Base-by-base conservation (phyloP, 2,113 vertebrate species). In the Ptyas mucosa region DNA sequence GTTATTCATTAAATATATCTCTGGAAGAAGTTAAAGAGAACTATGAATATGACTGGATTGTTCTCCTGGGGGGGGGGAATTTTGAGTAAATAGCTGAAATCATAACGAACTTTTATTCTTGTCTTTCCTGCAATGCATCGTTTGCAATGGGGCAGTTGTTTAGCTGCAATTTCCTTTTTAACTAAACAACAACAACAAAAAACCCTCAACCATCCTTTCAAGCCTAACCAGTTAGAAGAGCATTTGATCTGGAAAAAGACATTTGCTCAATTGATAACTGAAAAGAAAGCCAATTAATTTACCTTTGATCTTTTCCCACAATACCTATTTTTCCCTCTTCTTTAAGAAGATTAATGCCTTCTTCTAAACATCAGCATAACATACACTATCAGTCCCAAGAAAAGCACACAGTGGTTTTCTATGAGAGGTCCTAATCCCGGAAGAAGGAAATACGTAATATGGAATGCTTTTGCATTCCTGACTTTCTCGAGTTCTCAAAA, bases 151-250 rank as follows among this genome's bases (percentile, higher is more conserved):
- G n/a, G n/a, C 53, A 88, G 49, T 54, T 88, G 89, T 94, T 94
- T 94, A 89, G 85, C 26, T 64, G 11, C 92, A 96, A 85, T 46
- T 10, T 55, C n/a, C 55, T 18, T 85, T 87, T 88, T 95, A 91
- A 95, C 95, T 94, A 94, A 95, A 94, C 94, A 94, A 94, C 94
- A 89, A 92, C 61, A 92, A 46, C 52, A 90, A 90, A 52, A 85
- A 94, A 4, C 43, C 39, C 10, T 92, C 81, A 39, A 24, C n/a
- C 86, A 69, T 87, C 90, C 55, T 69, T 87, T 86, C 52, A 54
- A 34, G 49, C 43, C 58, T 46, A 94, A 85, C 26, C 0, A 1
- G 11, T 87, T 29, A 90, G 34, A 43, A 91, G 52, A 85, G 24
- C 34, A 81, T 18, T 57, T 89, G 52, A 92, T 86, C 43, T 26